Base-by-base conservation (phyloP, 2,888 invertebrate species). In the Tenodera sinensis region DNA sequence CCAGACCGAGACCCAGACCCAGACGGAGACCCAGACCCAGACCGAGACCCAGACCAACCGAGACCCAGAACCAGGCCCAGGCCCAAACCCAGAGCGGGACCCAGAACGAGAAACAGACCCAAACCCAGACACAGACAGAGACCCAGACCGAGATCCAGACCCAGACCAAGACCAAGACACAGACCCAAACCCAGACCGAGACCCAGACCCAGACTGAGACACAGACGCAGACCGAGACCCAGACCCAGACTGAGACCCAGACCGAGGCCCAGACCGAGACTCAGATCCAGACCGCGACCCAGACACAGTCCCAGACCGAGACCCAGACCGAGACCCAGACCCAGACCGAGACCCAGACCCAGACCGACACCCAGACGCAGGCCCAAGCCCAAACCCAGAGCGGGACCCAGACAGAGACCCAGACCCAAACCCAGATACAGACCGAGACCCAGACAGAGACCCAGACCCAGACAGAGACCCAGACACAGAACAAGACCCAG, bases 371-470 rank as follows among this genome's bases (percentile, higher is more conserved):
- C n/a, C n/a, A 92, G 90, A 91, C 91, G 89, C 92, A 92, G 91
- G 91, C 91, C 85, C 92, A 91, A 88, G 90, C 88, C 84, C 91
- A 90, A 88, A 88, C 89, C 28, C 90, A 89, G 83, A n/a, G n/a
- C n/a, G n/a, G n/a, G n/a, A n/a, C n/a, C n/a, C n/a, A n/a, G n/a
- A n/a, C n/a, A n/a, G n/a, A n/a, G n/a, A n/a, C n/a, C n/a, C n/a
- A n/a, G n/a, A n/a, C n/a, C n/a, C n/a, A n/a, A n/a, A n/a, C n/a
- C n/a, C n/a, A n/a, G n/a, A n/a, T n/a, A n/a, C n/a, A n/a, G n/a
- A n/a, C n/a, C n/a, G n/a, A n/a, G n/a, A n/a, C n/a, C n/a, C n/a
- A n/a, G n/a, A n/a, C n/a, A n/a, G n/a, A n/a, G n/a, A n/a, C n/a
- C n/a, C n/a, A n/a, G n/a, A 85, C 27, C 20, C 90, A 88, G 25